phyloP scores from a whole-genome alignment of 2,888 invertebrate species.

The Minunthozetes semirufus region DNA sequence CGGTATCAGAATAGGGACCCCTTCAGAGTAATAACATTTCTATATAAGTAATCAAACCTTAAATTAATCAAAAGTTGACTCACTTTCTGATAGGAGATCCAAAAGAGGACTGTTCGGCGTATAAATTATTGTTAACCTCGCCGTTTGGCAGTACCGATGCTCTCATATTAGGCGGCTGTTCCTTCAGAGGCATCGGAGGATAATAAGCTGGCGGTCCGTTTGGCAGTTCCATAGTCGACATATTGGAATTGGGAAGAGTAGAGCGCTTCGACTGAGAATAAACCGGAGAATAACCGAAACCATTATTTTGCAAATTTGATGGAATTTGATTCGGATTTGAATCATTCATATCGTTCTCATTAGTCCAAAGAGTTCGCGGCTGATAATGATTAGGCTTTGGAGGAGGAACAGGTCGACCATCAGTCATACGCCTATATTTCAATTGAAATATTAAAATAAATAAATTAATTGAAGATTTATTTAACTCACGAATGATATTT shows the following conservation, averaged over 20 bases:
- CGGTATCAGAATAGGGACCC: slow-evolving; percentile 33
- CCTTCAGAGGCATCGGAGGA: slow-evolving; percentile 27
- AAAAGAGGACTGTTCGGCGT: slow-evolving; percentile 32
- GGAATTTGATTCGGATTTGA: not conserved
- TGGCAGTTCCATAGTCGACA: slow-evolving; percentile 13
- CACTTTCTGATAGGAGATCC: slow-evolving; percentile 31
- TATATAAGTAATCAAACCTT: not conserved
- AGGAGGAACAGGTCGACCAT: slow-evolving; percentile 66
- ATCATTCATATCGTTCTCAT: slow-evolving; percentile 6
- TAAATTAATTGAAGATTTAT: not conserved
- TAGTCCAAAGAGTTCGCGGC: not conserved
- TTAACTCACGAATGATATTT: slow-evolving; percentile 21
- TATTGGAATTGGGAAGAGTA: not conserved
- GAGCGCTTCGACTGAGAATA: slow-evolving; percentile 14
- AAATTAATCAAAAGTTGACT: not conserved
- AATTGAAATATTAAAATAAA: not conserved
- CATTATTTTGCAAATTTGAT: slow-evolving; percentile 12
- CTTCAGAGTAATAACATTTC: not conserved
- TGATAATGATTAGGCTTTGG: slow-evolving; percentile 88
- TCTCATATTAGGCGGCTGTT: slow-evolving; percentile 21
- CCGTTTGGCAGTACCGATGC: slow-evolving; percentile 37
- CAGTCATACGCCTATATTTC: slow-evolving; percentile 36
- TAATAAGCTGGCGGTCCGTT: slow-evolving; percentile 37
- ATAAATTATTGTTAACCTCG: slow-evolving; percentile 26
- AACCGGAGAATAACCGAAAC: slow-evolving; percentile 18